Conservation (phyloP, 2,888 invertebrate species). For the Plagodis dolabraria region DNA sequence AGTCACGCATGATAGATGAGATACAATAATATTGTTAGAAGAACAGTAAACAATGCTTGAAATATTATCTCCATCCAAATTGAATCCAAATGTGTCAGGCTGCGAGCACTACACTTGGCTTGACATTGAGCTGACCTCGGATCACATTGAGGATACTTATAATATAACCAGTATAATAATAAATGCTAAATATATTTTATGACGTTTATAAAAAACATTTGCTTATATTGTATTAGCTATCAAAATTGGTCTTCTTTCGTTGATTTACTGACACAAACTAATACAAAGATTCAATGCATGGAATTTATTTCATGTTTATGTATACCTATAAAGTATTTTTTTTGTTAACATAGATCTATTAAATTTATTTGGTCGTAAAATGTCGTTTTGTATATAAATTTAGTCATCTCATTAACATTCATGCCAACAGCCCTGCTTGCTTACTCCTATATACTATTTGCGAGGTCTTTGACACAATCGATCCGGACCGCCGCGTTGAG, state of each 20-base stretch:
- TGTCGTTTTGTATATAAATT: background rate
- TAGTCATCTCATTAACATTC: slow-evolving; percentile 17
- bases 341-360: no score
- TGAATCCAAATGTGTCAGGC: background rate
- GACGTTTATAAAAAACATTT: no score
- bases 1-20: slow-evolving; percentile 9
- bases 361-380: no score
- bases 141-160: no score
- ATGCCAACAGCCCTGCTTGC: slow-evolving; percentile 21
- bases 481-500: slow-evolving; percentile 37
- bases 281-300: no score
- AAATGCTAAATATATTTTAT: no score
- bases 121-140: slow-evolving; percentile 26
- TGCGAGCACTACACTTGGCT: no score
- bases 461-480: slow-evolving; percentile 31
- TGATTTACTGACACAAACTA: no score
- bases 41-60: slow-evolving; percentile 3
- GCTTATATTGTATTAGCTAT: no score
- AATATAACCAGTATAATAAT: no score
- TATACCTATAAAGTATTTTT: background rate
- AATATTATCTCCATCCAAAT: slow-evolving; percentile 1
- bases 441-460: slow-evolving; percentile 15
- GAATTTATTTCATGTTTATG: background rate
- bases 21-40: slow-evolving; percentile 2
- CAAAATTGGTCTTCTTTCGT: no score